Percentiles rank a stretch among this genome's conserved stretches.
Conservation (phyloP, 37 sponge, comb jelly and placozoan species). For the Hormiphora californensis region DNA sequence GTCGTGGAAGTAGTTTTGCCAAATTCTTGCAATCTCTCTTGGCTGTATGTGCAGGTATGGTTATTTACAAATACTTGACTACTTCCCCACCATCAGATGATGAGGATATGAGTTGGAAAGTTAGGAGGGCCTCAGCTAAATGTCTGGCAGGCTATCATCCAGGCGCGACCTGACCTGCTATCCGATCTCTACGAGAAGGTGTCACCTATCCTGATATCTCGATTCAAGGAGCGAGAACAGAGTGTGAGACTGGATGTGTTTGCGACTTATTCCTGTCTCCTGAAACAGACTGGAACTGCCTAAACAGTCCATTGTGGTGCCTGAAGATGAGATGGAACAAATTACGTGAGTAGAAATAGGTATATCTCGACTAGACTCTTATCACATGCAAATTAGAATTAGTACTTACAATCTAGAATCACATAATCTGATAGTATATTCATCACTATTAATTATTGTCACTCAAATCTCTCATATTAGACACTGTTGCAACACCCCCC, state of each 20-base stretch:
- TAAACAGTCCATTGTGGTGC: not conserved
- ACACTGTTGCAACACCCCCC: too few relatives aligned
- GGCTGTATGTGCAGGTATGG: too few relatives aligned
- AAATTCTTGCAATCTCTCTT: too few relatives aligned
- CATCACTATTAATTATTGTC: too few relatives aligned
- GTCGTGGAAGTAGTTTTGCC: too few relatives aligned
- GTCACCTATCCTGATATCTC: slow-evolving; percentile 78
- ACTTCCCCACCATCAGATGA: too few relatives aligned
- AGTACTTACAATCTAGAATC: too few relatives aligned
- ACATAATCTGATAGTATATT: too few relatives aligned
- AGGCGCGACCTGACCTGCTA: slow-evolving; percentile 82
- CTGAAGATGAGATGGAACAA: slow-evolving; percentile 19
- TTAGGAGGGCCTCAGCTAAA: slow-evolving; percentile 40
- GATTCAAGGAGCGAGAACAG: slow-evolving; percentile 96
- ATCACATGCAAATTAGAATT: not conserved
- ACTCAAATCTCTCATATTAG: too few relatives aligned
- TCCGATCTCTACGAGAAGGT: slow-evolving; percentile 68
- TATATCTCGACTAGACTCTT: not conserved
- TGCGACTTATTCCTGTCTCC: slow-evolving; percentile 78
- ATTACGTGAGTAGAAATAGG: not conserved
- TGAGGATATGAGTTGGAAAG: slow-evolving; percentile 99
- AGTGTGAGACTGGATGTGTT: slow-evolving; percentile 93
- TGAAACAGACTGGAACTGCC: slow-evolving; percentile 61
- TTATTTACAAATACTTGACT: too few relatives aligned
- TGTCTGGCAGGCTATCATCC: too few relatives aligned